phyloP scores from a whole-genome alignment of 1,140 invertebrate genomes.

The Ostrea edulis region DNA sequence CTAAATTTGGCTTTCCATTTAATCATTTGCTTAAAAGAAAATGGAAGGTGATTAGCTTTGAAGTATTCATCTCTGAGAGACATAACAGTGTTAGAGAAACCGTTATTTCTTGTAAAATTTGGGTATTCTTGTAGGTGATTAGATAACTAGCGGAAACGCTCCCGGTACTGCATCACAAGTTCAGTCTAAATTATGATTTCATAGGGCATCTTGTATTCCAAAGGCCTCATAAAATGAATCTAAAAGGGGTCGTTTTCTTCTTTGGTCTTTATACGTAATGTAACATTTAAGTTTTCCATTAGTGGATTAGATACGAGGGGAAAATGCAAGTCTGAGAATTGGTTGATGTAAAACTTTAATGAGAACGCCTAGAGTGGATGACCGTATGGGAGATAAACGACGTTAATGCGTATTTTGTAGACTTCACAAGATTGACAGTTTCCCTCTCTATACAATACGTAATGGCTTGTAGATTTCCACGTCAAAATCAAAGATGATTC shows the following conservation, averaged over 20 bases:
- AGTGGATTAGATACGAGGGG: slow-evolving; percentile 5
- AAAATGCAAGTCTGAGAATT: slow-evolving; percentile 4
- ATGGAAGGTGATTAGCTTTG: slow-evolving; percentile 25
- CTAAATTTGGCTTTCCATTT: background rate
- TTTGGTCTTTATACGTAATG: background rate
- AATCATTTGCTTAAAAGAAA: slow-evolving; percentile 35
- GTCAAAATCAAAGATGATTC: too few species aligned
- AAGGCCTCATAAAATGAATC: slow-evolving; percentile 27
- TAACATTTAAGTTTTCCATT: slow-evolving; percentile 23
- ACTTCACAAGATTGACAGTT: too few species aligned
- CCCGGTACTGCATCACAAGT: background rate
- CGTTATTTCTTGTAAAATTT: background rate
- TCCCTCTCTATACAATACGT: too few species aligned
- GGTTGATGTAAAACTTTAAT: slow-evolving; percentile 22
- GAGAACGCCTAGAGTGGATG: background rate
- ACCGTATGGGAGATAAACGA: background rate
- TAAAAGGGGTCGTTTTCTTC: background rate
- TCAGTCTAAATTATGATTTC: background rate
- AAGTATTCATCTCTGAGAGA: slow-evolving; percentile 21
- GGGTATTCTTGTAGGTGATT: slow-evolving; percentile 5
- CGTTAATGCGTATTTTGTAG: background rate
- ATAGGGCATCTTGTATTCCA: slow-evolving; percentile 5
- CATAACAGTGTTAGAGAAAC: background rate
- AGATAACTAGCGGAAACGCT: background rate
- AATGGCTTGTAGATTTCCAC: too few species aligned